These are phyloP conservation scores for Staurois parvus DNA, from an alignment of 2,797 vertebrate genomes.

Conservation along the genomic window DNA sequence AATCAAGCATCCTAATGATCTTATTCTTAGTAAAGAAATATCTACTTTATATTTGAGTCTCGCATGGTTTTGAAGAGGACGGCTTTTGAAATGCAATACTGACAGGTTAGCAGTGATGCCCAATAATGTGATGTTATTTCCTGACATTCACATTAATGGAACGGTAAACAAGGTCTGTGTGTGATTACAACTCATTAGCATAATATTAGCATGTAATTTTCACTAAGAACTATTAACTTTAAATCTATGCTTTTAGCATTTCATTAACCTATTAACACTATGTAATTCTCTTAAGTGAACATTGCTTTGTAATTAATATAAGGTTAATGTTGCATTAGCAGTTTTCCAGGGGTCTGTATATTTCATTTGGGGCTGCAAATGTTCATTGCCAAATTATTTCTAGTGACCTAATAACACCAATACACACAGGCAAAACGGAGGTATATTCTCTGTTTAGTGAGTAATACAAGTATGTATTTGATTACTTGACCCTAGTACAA, in stretches of 20 bases:
- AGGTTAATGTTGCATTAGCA: conserved; percentile 49
- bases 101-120: conserved; percentile 24
- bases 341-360: conserved; percentile 20
- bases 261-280: conserved; percentile 52
- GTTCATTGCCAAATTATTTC: conserved; percentile 28
- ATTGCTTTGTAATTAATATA: conserved; percentile 38
- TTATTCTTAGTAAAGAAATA: too few relatives aligned
- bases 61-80: background rate
- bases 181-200: conserved; percentile 50
- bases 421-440: background rate
- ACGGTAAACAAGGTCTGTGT: conserved; percentile 34
- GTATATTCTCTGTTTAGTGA: background rate
- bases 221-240: conserved; percentile 47
- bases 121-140: conserved; percentile 46
- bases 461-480: background rate
- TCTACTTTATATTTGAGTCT: background rate
- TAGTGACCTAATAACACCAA: conserved; percentile 11
- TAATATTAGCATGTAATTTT: conserved; percentile 54
- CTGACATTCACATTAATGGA: conserved; percentile 50
- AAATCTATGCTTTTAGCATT: conserved; percentile 52
- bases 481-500: background rate
- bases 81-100: conserved; percentile 14
- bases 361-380: conserved; percentile 21
- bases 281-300: conserved; percentile 31
- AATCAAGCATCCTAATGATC: too few relatives aligned